Evolutionary conservation across 2,797 vertebrate genomes (phyloP).

Genomic region (Champsocephalus esox): DNA sequence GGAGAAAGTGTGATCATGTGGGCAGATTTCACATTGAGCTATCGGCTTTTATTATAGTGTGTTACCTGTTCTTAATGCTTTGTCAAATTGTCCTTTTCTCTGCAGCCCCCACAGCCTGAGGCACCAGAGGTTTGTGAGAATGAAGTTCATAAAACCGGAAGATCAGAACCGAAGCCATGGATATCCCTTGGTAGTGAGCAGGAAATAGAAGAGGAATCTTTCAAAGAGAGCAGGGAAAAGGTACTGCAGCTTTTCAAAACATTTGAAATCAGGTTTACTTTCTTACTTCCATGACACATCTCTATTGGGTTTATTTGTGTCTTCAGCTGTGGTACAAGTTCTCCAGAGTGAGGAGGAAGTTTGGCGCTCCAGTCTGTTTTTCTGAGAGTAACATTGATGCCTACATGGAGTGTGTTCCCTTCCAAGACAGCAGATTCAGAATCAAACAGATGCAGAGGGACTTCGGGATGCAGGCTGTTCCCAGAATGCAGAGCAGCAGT

Average conservation of each 20-base stretch:
- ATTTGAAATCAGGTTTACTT: neutral
- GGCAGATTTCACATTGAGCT: slow-evolving; percentile 3
- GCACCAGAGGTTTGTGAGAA: slow-evolving; percentile 69
- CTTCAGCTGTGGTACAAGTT: slow-evolving; percentile 86
- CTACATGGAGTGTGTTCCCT: slow-evolving; percentile 84
- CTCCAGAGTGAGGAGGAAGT: slow-evolving; percentile 81
- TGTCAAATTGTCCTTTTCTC: slow-evolving; percentile 7
- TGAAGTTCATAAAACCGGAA: slow-evolving; percentile 66
- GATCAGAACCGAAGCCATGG: slow-evolving; percentile 85
- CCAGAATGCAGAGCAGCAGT: slow-evolving; percentile 75
- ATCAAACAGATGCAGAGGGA: slow-evolving; percentile 87
- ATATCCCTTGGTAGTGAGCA: slow-evolving; percentile 90
- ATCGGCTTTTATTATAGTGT: neutral
- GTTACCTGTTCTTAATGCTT: neutral
- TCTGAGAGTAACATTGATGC: slow-evolving; percentile 82
- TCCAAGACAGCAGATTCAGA: slow-evolving; percentile 87
- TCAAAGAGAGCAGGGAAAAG: slow-evolving; percentile 82
- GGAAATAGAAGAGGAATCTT: slow-evolving; percentile 91
- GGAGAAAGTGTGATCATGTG: neutral
- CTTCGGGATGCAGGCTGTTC: slow-evolving; percentile 82
- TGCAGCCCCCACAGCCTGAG: slow-evolving; percentile 79
- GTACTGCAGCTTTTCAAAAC: slow-evolving; percentile 66
- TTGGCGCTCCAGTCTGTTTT: slow-evolving; percentile 83
- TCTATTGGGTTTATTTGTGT: slow-evolving; percentile 49
- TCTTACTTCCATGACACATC: neutral